phyloP scores from a whole-genome alignment of 2,797 vertebrate species.

The Peromyscus aztecus region DNA sequence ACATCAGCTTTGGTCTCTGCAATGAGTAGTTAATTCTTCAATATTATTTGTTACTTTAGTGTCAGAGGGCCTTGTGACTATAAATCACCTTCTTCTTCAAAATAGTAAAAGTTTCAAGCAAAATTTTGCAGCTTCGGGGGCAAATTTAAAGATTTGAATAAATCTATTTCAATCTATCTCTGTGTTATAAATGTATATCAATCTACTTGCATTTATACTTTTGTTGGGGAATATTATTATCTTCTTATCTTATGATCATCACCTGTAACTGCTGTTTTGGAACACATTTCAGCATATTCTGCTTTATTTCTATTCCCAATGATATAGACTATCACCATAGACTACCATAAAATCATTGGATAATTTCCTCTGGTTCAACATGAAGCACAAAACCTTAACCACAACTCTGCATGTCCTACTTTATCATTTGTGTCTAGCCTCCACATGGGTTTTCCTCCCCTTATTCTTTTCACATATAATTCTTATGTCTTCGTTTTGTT shows the following conservation, averaged over 20 bases:
- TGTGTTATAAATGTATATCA: background rate
- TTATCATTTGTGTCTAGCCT: background rate
- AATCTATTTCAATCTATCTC: background rate
- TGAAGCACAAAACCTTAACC: background rate
- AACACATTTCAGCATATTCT: background rate
- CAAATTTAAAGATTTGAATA: background rate
- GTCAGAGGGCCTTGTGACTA: background rate
- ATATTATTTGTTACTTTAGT: background rate
- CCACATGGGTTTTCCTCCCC: background rate
- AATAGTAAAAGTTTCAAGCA: background rate
- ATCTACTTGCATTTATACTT: background rate
- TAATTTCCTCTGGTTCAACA: background rate
- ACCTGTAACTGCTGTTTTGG: background rate
- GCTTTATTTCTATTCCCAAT: conserved; percentile 13
- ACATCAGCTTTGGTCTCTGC: background rate
- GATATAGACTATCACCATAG: background rate
- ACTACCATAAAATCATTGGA: background rate
- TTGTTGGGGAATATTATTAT: background rate
- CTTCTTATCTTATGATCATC: background rate
- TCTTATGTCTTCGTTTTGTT: background rate
- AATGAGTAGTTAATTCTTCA: conserved; percentile 12
- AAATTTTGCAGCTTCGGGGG: background rate
- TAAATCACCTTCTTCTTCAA: conserved; percentile 3
- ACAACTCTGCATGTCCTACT: background rate
- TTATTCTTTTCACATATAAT: background rate